These are phyloP conservation scores for Melanerpes formicivorus DNA, from an alignment of 2,113 vertebrate genomes.

Conservation along the genomic window DNA sequence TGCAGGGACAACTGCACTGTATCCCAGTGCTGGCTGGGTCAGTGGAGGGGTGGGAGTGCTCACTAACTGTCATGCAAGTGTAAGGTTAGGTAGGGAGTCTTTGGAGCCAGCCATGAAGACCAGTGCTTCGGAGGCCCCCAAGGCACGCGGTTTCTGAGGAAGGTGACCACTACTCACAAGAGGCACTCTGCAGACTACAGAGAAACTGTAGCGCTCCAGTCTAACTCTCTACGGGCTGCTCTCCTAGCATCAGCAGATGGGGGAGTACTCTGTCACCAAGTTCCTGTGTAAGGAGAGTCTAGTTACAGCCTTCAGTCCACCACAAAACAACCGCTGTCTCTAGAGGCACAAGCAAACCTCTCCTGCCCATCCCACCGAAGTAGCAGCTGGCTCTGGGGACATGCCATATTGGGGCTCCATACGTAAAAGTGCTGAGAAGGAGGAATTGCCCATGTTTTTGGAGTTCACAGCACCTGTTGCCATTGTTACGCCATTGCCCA, in stretches of 20 bases:
- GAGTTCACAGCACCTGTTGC: neutral
- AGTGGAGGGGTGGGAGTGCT: slow-evolving; percentile 61
- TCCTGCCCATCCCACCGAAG: slow-evolving; percentile 22
- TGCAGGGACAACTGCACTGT: slow-evolving; percentile 7
- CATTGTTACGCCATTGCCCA: neutral
- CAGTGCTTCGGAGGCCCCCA: slow-evolving; percentile 21
- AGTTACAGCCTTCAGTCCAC: slow-evolving; percentile 65
- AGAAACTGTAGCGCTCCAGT: slow-evolving; percentile 70
- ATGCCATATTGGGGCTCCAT: neutral
- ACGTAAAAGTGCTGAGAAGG: neutral
- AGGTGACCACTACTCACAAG: slow-evolving; percentile 73
- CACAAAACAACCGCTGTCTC: neutral
- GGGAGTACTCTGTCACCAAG: slow-evolving; percentile 66
- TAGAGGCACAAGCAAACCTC: neutral
- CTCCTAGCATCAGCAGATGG: slow-evolving; percentile 69
- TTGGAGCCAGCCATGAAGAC: slow-evolving; percentile 27
- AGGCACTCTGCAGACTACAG: slow-evolving; percentile 73
- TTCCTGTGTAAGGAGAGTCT: slow-evolving; percentile 73
- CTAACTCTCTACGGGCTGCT: slow-evolving; percentile 72
- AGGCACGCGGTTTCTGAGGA: slow-evolving; percentile 64
- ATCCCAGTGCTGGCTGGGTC: slow-evolving; percentile 18
- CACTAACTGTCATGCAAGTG: slow-evolving; percentile 62
- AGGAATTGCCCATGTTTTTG: fast-evolving
- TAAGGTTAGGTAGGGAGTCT: slow-evolving; percentile 39
- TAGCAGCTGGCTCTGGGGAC: neutral